Base-by-base conservation (phyloP, 2,888 invertebrate species). In the Germaria angustata region DNA sequence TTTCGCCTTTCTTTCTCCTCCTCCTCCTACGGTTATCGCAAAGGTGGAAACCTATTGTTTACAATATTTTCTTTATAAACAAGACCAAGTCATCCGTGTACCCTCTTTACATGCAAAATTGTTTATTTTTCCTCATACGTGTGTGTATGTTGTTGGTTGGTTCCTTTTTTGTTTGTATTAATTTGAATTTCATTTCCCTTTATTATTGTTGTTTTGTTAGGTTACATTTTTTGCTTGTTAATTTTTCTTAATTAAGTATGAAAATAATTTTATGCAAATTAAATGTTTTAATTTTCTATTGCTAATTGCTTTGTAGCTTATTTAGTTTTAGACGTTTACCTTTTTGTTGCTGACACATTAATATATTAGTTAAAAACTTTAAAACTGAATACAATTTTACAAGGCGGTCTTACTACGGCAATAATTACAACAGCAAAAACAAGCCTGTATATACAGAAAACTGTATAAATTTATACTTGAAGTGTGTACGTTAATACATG, bases 251-350 rank as follows among this genome's bases (percentile, higher is more conserved):
- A 81, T 81, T 81, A 81, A 81, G 81, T 78, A 81, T 73, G 73
- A 78, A 78, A 73, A 81, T 81, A 69, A 81, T 81, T 68, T 78
- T 81, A 81, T 81, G 81, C 81, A 81, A 81, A 81, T 78, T 68
- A 75, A 81, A 81, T 69, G 69, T 69, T 81, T 73, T 78, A 68
- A 81, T 73, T 77, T 81, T 69, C 55, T 78, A 46, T 69, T 63
- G 63, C 63, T 73, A 81, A 78, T 81, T 78, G 81, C 68, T 24
- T 55, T 55, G 46, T 69, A 22, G 17, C 4, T 59, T 17, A 44
- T 59, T 13, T 49, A 32, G 9, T 34, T 41, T 65, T 36, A 11
- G 24, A 15, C 22, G n/a, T 2, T 13, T 20, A 11, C 11, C 2
- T 41, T 63, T 13, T 32, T 55, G 17, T n/a, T 39, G 6, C 28